Evolutionary conservation across 2,113 vertebrate genomes (phyloP).

Genomic region (Engystomops pustulosus): DNA sequence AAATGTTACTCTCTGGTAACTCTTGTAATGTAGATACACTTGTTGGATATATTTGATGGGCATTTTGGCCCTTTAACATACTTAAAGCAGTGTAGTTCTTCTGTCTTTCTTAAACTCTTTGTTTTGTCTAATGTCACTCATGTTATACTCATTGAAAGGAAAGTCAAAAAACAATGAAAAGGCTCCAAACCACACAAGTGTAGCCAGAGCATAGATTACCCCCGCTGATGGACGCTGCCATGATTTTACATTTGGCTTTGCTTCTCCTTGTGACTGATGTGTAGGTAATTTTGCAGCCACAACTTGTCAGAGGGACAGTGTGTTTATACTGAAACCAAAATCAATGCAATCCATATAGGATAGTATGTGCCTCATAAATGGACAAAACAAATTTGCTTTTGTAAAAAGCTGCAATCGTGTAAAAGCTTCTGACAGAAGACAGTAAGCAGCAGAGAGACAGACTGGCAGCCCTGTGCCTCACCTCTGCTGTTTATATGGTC

Average conservation of each 20-base stretch:
- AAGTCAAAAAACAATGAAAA: slow-evolving; percentile 27
- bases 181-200: slow-evolving; percentile 28
- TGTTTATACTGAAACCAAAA: background rate
- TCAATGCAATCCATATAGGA: background rate
- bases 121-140: background rate
- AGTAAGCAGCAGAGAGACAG: too few relatives aligned
- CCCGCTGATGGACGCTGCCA: background rate
- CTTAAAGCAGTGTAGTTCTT: background rate
- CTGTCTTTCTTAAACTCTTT: background rate
- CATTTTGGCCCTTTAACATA: background rate
- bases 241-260: slow-evolving; percentile 13
- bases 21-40: too few relatives aligned
- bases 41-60: background rate
- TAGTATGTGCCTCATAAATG: background rate
- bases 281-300: background rate
- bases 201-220: background rate
- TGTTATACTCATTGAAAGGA: background rate
- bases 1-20: background rate
- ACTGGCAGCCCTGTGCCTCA: background rate
- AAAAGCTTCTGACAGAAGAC: background rate
- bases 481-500: background rate
- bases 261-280: background rate
- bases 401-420: background rate
- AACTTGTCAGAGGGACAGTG: background rate
- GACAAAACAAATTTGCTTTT: background rate